phyloP scores from a whole-genome alignment of 2,797 vertebrate species.

The Sebastes hubbsi region DNA sequence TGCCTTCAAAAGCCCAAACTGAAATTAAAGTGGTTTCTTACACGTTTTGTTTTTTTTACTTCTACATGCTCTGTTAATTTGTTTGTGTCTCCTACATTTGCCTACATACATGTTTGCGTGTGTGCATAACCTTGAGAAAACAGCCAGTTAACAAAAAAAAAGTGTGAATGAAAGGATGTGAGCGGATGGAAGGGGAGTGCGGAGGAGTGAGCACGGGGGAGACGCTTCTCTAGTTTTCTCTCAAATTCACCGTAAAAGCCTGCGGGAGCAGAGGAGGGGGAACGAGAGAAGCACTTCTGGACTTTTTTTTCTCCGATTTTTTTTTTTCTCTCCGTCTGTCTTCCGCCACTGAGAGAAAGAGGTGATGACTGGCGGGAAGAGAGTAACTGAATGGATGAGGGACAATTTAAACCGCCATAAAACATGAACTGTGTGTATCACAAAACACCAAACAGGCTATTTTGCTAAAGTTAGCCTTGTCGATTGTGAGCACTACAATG shows the following conservation, averaged over 20 bases:
- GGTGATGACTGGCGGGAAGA: slow-evolving; percentile 14
- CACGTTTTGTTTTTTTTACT: too few relatives aligned
- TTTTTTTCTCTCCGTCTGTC: slow-evolving; percentile 21
- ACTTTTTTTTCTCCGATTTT: slow-evolving; percentile 67
- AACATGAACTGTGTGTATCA: background rate
- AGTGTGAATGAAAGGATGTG: slow-evolving; percentile 58
- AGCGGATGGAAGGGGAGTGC: slow-evolving; percentile 48
- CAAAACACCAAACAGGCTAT: background rate
- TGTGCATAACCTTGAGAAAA: slow-evolving; percentile 21
- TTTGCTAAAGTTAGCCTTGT: background rate
- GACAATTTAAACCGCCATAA: background rate
- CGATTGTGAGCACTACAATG: background rate
- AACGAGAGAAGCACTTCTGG: slow-evolving; percentile 68
- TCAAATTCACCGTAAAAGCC: slow-evolving; percentile 62
- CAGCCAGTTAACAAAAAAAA: slow-evolving; percentile 12
- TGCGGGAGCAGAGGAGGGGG: slow-evolving; percentile 81
- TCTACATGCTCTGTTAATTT: background rate
- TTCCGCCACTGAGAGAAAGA: slow-evolving; percentile 19
- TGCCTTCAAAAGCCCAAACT: background rate
- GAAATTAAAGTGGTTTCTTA: background rate
- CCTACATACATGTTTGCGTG: background rate
- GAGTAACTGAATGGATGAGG: slow-evolving; percentile 14
- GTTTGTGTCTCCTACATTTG: background rate
- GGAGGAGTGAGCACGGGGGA: slow-evolving; percentile 69
- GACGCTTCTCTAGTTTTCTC: slow-evolving; percentile 75